Evolutionary conservation across 1,140 invertebrate genomes (phyloP), one percentile per base, ranked within the genome.

Genomic region (Chymomyza costata): DNA sequence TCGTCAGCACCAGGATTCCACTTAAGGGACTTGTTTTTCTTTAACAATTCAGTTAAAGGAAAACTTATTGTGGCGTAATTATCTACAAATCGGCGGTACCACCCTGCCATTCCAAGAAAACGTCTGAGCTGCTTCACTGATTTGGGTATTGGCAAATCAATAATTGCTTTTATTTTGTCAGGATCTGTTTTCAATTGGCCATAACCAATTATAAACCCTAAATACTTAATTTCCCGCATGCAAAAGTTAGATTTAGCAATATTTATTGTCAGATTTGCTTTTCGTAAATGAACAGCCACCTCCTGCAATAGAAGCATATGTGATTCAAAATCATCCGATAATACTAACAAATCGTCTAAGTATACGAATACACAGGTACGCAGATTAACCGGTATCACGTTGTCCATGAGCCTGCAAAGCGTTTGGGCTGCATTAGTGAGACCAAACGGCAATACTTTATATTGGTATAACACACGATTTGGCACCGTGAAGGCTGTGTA

Each of bases 181-280:
- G 11, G 1, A 15, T 38, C 45, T 37, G 34, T 37, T 6, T 14
- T 10, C 1, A 47, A 32, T 5, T 31, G 17, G 6, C 32, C 32
- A 14, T 19, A 8, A 14, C 44, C 44, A 14, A 47, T 47, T 1
- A 35, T 17, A 19, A 30, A 47, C 2, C 44, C 44, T 6, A 47
- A 19, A 8, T 45, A 45, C 7, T 30, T 32, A 7, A 16, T 18
- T 14, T 16, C n/a, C 2, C 3, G 14, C 11, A 47, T 17, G 8
- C 31, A 34, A 35, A 47, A 47, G n/a, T 47, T 17, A 25, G 15
- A 32, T 17, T 48, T 48, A 2, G 8, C 11, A 13, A 48, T n/a
- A 28, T 48, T 48, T 48, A 38, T 21, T 10, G 44, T 21, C 2
- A 18, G 14, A 46, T 19, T 46, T 8, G 28, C 31, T 1, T 8